A percentile compares a stretch with the other conserved stretches of the same genome.
Evolutionary conservation across 2,113 vertebrate species (phyloP).

Genomic region (Amblyopsis rosae): DNA sequence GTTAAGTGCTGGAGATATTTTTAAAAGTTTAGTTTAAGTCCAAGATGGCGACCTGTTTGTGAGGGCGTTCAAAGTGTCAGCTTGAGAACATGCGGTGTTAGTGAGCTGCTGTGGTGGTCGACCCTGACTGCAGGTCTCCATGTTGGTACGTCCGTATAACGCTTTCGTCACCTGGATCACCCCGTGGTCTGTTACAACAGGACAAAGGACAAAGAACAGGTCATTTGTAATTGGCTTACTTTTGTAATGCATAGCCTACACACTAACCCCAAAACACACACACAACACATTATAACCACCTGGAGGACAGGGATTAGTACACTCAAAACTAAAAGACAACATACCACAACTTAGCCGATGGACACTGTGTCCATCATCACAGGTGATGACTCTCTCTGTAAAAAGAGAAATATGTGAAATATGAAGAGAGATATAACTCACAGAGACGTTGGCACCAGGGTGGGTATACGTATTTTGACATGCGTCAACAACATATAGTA

Average conservation of each 20-base stretch:
- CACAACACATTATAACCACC: no score
- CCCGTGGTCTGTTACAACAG: slow-evolving; percentile 7
- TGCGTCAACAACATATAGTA: background rate
- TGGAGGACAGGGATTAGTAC: background rate
- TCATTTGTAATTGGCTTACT: no score
- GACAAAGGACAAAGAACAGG: no score
- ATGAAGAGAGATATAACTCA: background rate
- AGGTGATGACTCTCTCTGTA: slow-evolving; percentile 13
- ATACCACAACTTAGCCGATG: slow-evolving; percentile 27
- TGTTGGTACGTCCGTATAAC: slow-evolving; percentile 29
- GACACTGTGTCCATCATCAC: background rate
- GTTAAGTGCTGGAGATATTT: no score
- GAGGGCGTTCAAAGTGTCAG: background rate
- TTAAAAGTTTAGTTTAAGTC: background rate
- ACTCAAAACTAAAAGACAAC: background rate
- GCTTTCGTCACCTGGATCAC: slow-evolving; percentile 39
- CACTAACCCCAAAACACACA: no score
- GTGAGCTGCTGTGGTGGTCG: background rate
- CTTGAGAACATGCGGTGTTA: slow-evolving; percentile 7
- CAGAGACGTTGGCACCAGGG: background rate
- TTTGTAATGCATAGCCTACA: no score
- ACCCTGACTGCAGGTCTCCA: slow-evolving; percentile 31
- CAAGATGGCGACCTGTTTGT: slow-evolving; percentile 19
- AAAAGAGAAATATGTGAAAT: background rate
- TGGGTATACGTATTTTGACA: background rate